These are phyloP conservation scores for Pantelozetes paolii DNA, from an alignment of 2,888 invertebrate genomes.

Conservation along the genomic window DNA sequence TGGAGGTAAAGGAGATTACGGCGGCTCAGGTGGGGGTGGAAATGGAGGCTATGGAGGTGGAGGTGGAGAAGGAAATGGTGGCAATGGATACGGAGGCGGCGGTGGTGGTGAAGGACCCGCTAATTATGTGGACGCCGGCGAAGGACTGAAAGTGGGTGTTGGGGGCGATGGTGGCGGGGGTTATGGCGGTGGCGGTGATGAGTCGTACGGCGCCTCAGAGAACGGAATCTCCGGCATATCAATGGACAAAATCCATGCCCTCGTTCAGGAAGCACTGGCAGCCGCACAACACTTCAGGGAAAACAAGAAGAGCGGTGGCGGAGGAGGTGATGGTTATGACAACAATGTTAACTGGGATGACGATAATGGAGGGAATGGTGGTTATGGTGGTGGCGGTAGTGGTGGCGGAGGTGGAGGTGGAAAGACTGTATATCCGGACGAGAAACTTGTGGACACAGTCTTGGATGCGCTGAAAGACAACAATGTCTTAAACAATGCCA, in stretches of 20 bases:
- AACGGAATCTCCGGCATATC: conserved; percentile 36
- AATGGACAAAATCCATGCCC: conserved; percentile 33
- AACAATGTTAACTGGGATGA: conserved; percentile 39
- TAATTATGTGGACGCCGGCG: neutral
- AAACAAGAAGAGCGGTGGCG: neutral
- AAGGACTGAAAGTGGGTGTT: conserved; percentile 15
- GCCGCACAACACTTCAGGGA: conserved; percentile 37
- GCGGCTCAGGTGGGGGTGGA: conserved; percentile 17
- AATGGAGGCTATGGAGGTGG: conserved; percentile 5
- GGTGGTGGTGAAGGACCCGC: conserved; percentile 28
- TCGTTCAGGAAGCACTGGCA: conserved; percentile 35
- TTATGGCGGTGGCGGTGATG: neutral
- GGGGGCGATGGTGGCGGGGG: neutral
- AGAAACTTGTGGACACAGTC: neutral
- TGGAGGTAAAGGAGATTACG: neutral
- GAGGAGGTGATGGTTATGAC: conserved; percentile 27
- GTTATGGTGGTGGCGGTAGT: neutral
- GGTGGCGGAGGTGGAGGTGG: neutral
- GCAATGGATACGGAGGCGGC: neutral
- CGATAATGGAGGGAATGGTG: conserved; percentile 14
- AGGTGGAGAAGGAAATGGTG: conserved; percentile 14
- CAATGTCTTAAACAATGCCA: neutral
- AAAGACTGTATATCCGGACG: too few relatives aligned
- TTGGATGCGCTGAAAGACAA: neutral
- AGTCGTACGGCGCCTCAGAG: neutral